Conservation (phyloP, 2,113 vertebrate species). For the Axis porcinus region DNA sequence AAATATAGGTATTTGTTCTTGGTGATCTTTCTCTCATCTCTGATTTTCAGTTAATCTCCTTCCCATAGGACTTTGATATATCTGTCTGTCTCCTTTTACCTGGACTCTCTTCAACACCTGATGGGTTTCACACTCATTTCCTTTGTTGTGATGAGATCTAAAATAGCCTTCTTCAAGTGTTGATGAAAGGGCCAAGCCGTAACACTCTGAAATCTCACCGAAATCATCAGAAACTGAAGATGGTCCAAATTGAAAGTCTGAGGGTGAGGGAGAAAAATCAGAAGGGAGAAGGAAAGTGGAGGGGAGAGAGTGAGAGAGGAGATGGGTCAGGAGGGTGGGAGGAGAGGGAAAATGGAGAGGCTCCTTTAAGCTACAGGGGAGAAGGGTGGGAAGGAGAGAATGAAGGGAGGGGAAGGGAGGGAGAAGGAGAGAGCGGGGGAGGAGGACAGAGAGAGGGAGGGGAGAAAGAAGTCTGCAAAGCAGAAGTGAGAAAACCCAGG, state of each 20-base stretch:
- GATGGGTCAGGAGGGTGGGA: neutral
- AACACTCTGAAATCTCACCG: neutral
- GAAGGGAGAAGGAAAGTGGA: neutral
- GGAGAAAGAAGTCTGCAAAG: neutral
- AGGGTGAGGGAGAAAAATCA: neutral
- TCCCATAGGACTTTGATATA: neutral
- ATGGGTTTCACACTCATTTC: constrained; percentile 34
- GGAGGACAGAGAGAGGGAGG: neutral
- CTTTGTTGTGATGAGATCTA: constrained; percentile 1
- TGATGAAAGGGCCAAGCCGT: neutral
- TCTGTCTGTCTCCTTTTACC: neutral
- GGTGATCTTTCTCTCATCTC: neutral
- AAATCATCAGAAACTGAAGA: neutral
- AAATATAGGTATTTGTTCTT: neutral
- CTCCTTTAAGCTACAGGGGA: neutral
- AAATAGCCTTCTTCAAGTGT: neutral
- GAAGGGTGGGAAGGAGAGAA: neutral
- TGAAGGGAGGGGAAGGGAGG: neutral
- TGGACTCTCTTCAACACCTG: neutral
- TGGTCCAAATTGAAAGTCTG: neutral
- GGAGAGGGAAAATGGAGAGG: neutral
- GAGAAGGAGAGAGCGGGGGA: too few species aligned
- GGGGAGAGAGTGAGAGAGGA: neutral
- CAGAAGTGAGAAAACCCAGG: neutral
- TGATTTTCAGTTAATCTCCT: neutral